Conservation (phyloP, 2,113 vertebrate genomes). For the Labeo catla region DNA sequence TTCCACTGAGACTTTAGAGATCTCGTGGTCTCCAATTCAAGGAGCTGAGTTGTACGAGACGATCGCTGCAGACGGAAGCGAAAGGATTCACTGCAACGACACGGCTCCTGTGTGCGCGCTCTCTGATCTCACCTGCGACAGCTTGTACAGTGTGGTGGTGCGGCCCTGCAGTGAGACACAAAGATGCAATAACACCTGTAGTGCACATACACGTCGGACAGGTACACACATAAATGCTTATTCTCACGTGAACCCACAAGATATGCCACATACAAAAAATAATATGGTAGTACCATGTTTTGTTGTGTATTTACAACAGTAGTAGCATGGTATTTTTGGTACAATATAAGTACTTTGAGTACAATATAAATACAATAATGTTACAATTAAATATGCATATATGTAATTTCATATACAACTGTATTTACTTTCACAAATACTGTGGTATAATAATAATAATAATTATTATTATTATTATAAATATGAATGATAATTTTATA, state of each 20-base stretch:
- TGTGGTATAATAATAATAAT: background rate
- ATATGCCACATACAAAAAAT: background rate
- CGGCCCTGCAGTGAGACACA: slow-evolving; percentile 83
- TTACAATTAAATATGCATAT: no score
- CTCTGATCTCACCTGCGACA: slow-evolving; percentile 83
- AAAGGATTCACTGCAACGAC: slow-evolving; percentile 79
- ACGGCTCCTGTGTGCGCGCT: slow-evolving; percentile 81
- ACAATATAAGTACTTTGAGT: background rate
- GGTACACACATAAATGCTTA: slow-evolving; percentile 61
- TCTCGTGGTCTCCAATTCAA: slow-evolving; percentile 83
- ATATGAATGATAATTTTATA: no score
- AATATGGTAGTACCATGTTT: background rate
- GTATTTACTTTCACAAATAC: no score
- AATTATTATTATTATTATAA: background rate
- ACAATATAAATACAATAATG: background rate
- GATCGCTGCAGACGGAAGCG: slow-evolving; percentile 68
- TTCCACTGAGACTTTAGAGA: slow-evolving; percentile 83
- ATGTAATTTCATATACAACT: no score
- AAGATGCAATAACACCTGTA: slow-evolving; percentile 82
- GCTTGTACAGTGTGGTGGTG: slow-evolving; percentile 80
- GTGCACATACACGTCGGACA: slow-evolving; percentile 74
- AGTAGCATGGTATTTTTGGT: background rate
- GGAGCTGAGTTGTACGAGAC: slow-evolving; percentile 88
- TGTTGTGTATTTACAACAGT: background rate
- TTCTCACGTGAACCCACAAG: background rate